A percentile compares a stretch with the other conserved stretches of the same genome.
Conservation (phyloP, 64 coral and sea anemone genomes). For the Pocillopora verrucosa region DNA sequence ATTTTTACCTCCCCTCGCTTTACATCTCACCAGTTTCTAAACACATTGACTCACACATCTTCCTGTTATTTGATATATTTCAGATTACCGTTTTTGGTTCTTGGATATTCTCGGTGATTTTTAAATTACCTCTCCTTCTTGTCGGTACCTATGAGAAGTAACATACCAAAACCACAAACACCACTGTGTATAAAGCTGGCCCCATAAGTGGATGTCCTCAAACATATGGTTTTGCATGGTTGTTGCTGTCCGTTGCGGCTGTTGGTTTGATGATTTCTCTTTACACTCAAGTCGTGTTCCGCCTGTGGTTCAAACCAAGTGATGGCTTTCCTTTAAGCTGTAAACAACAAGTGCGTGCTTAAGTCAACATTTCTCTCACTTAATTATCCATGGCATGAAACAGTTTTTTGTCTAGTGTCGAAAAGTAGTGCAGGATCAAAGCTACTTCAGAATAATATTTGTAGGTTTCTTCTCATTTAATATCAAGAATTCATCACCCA, state of each 20-base stretch:
- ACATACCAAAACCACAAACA: background rate
- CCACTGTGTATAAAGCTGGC: background rate
- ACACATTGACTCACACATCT: too few species aligned
- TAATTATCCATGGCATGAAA: too few species aligned
- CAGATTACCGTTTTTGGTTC: background rate
- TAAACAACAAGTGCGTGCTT: background rate
- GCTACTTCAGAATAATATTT: too few species aligned
- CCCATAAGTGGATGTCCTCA: background rate
- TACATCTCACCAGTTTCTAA: too few species aligned
- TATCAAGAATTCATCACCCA: too few species aligned
- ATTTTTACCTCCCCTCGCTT: too few species aligned
- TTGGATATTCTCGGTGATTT: background rate
- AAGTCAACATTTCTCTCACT: background rate
- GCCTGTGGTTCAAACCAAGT: conserved; percentile 36
- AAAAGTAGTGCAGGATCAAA: too few species aligned
- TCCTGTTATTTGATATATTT: background rate
- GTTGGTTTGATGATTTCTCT: conserved; percentile 19
- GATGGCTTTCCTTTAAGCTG: background rate
- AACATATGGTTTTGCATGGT: background rate
- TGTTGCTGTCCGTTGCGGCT: conserved; percentile 7
- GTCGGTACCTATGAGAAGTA: background rate
- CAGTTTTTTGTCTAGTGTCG: too few species aligned
- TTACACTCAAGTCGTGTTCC: conserved; percentile 37
- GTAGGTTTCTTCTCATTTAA: too few species aligned
- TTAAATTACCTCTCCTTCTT: background rate